Percentiles rank a stretch among this genome's conserved stretches.
Conservation (phyloP, 1,140 invertebrate genomes). For the Chironomus striatipennis region DNA sequence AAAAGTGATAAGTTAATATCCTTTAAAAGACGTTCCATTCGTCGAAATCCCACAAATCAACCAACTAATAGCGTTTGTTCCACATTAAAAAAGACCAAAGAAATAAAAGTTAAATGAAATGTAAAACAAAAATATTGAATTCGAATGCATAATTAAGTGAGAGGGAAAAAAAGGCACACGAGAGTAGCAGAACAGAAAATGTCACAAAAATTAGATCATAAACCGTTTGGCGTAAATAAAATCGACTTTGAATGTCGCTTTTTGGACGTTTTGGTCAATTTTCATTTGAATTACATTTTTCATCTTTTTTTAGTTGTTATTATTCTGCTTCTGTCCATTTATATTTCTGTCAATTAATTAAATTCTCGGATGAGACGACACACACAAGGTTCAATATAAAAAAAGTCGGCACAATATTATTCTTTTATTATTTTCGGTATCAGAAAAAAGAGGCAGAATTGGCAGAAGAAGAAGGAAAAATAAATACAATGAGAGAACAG, state of each 20-base stretch:
- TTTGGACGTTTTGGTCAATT: background rate
- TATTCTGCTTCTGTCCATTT: no score
- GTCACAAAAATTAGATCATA: slow-evolving; percentile 14
- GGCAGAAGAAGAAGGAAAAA: no score
- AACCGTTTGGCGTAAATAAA: background rate
- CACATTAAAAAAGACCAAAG: background rate
- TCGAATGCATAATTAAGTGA: background rate
- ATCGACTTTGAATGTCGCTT: background rate
- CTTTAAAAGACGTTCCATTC: no score
- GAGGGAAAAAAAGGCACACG: background rate
- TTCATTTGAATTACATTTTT: background rate
- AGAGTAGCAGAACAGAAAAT: background rate
- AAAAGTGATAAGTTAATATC: no score
- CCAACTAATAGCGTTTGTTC: background rate
- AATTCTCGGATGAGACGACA: background rate
- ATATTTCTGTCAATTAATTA: slow-evolving; percentile 6
- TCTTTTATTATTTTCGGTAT: no score
- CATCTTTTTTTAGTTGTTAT: background rate
- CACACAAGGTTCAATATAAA: no score
- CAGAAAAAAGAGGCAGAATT: no score
- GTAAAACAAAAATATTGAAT: slow-evolving; percentile 15
- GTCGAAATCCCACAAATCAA: no score
- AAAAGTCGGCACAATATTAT: no score
- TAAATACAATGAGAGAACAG: no score
- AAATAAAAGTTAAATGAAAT: background rate